Percentiles rank a stretch among this genome's conserved stretches.
These are phyloP conservation scores for Chrosomus eos DNA, from an alignment of 2,797 vertebrate species.

Conservation along the genomic window DNA sequence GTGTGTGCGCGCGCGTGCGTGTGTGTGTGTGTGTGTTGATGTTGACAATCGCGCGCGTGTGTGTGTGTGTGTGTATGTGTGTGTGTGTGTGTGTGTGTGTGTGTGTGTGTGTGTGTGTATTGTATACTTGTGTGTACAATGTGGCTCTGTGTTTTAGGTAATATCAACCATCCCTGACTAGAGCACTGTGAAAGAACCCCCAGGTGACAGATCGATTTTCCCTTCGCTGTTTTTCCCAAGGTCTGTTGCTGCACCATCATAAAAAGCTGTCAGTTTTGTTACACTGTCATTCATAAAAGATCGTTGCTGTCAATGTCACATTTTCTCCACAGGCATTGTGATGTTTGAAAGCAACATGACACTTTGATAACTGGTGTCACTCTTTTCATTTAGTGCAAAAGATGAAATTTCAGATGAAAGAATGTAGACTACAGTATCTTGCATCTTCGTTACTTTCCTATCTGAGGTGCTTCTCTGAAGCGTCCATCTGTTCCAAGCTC, in stretches of 20 bases:
- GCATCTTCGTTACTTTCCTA: conserved; percentile 5
- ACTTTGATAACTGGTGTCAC: conserved; percentile 21
- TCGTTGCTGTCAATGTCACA: conserved; percentile 21
- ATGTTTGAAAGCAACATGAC: conserved; percentile 35
- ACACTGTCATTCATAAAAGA: conserved; percentile 29
- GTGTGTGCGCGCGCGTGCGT: too few species aligned
- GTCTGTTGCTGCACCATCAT: neutral
- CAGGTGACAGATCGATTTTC: neutral
- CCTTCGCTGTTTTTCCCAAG: conserved; percentile 13
- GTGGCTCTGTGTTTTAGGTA: neutral
- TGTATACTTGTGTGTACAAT: neutral
- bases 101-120: neutral
- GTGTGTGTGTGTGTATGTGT: neutral
- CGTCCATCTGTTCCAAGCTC: conserved; percentile 46
- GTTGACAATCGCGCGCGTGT: too few species aligned
- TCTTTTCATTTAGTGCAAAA: conserved; percentile 25
- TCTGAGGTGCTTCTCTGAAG: conserved; percentile 28
- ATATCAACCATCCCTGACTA: neutral
- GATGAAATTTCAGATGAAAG: conserved; percentile 34
- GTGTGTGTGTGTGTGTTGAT: neutral
- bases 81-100: neutral
- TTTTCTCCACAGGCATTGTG: conserved; percentile 20
- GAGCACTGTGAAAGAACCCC: neutral
- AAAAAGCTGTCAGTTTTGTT: conserved; percentile 34
- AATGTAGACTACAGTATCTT: conserved; percentile 16